Base-by-base conservation (phyloP, 2,113 vertebrate species). In the Actinemys pallida region DNA sequence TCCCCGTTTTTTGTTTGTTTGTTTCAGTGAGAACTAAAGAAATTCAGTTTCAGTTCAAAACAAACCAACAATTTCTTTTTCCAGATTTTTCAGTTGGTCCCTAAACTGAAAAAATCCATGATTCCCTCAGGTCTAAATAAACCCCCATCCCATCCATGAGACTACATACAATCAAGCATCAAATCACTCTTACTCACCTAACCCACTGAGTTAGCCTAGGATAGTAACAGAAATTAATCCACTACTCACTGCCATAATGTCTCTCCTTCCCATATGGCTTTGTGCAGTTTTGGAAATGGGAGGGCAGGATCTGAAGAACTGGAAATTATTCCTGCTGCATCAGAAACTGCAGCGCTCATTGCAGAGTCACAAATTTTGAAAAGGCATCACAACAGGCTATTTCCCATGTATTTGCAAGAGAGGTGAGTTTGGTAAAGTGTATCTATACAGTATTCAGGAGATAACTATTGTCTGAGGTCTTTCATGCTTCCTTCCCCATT, bases 191-290 rank as follows among this genome's bases (percentile, higher is more conserved):
- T n/a, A 35, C 14, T 5, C 31, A 17, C 31, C 29, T 65, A n/a
- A n/a, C 12, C 5, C 27, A 59, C 57, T 31, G 12, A 31, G 59
- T 14, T 62, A 35, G 11, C 29, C 27, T 14, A 62, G 29, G 59
- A 29, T 29, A 62, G 59, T 13, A 35, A 62, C 29, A 31, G 57
- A 59, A 62, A 62, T 62, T 6, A 62, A 62, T 12, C 69, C 75
- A 35, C 17, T 0, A 8, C 22, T 2, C 69, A 35, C 39, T 57
- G 87, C 39, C 85, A 14, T 0, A 0, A 17, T 0, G 16, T 59
- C 47, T 62, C 2, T 22, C 79, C 0, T 3, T 2, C 59, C 81
- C 29, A 50, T 10, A 31, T 1, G 84, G 10, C 59, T 62, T 62
- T 29, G 1, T 62, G 27, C 2, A 3, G 5, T 13, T 20, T 0